Evolutionary conservation across 2,797 vertebrate species (phyloP).

Genomic region (Jordanella pulchra): DNA sequence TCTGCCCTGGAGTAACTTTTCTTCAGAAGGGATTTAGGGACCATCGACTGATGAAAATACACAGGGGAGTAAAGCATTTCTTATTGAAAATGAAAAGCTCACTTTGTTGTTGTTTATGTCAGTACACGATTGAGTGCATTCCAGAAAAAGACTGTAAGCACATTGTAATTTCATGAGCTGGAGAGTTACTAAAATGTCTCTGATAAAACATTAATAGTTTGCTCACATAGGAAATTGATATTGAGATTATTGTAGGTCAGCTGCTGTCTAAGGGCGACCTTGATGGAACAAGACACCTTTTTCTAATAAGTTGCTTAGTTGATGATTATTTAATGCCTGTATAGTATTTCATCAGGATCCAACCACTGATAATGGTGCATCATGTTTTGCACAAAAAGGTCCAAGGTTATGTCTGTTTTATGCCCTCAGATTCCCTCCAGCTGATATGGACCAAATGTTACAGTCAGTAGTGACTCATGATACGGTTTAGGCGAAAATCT

Average conservation of each 20-base stretch:
- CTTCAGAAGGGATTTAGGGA: conserved; percentile 5
- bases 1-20: conserved; percentile 42
- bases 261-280: conserved; percentile 21
- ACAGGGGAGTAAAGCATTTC: conserved; percentile 18
- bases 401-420: conserved; percentile 4
- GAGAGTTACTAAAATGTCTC: conserved; percentile 45
- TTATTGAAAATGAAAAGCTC: conserved; percentile 7
- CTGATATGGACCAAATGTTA: conserved; percentile 65
- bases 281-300: background rate
- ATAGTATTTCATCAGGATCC: background rate
- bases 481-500: conserved; percentile 53
- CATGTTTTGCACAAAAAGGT: background rate
- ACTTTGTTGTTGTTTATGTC: conserved; percentile 29
- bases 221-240: conserved; percentile 35
- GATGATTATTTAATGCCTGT: background rate
- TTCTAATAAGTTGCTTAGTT: conserved; percentile 1
- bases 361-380: background rate
- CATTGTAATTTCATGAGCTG: conserved; percentile 49
- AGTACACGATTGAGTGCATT: conserved; percentile 23
- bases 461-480: conserved; percentile 73
- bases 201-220: conserved; percentile 60
- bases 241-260: conserved; percentile 28
- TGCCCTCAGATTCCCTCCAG: conserved; percentile 48
- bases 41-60: conserved; percentile 2
- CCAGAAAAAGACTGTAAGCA: conserved; percentile 39